These are phyloP conservation scores for Podarcis siculus DNA, from an alignment of 2,797 vertebrate species.

Conservation along the genomic window DNA sequence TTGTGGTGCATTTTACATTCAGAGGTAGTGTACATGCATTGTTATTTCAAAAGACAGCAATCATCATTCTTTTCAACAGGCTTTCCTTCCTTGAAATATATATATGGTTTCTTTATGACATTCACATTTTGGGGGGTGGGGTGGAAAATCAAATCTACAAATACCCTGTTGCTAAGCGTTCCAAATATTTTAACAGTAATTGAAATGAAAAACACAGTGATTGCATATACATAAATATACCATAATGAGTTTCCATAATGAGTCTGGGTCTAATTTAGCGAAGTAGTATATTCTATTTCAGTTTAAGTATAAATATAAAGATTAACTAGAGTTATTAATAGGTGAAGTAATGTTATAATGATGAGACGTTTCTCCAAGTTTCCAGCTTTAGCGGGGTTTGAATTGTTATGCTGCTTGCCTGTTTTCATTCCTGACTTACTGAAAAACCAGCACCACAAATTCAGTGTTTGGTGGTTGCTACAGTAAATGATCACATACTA, in stretches of 20 bases:
- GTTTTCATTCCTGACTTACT: not conserved
- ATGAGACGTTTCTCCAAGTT: slow-evolving; percentile 1
- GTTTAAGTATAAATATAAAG: slow-evolving; percentile 11
- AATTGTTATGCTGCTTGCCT: not conserved
- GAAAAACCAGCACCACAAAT: not conserved
- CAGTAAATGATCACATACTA: not conserved
- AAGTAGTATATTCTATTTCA: slow-evolving; percentile 11
- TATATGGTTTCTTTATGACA: not conserved
- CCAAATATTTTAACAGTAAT: slow-evolving; percentile 49
- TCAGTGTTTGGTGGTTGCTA: slow-evolving; percentile 22
- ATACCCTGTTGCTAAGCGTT: slow-evolving; percentile 67
- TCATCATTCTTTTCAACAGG: not conserved
- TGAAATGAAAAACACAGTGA: slow-evolving; percentile 46
- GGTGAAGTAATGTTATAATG: slow-evolving; percentile 9
- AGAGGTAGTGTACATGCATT: not conserved
- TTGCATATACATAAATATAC: slow-evolving; percentile 5
- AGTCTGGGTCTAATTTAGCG: slow-evolving; percentile 26
- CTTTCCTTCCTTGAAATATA: not conserved
- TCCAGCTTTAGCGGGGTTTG: not conserved
- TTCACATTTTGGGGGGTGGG: slow-evolving; percentile 6
- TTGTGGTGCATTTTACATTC: not conserved
- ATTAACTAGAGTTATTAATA: slow-evolving; percentile 11
- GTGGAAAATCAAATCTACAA: slow-evolving; percentile 41
- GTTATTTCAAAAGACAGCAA: not conserved
- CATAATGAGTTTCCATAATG: not conserved